Conservation (phyloP, 2,113 vertebrate genomes). For the Arenaria interpres region DNA sequence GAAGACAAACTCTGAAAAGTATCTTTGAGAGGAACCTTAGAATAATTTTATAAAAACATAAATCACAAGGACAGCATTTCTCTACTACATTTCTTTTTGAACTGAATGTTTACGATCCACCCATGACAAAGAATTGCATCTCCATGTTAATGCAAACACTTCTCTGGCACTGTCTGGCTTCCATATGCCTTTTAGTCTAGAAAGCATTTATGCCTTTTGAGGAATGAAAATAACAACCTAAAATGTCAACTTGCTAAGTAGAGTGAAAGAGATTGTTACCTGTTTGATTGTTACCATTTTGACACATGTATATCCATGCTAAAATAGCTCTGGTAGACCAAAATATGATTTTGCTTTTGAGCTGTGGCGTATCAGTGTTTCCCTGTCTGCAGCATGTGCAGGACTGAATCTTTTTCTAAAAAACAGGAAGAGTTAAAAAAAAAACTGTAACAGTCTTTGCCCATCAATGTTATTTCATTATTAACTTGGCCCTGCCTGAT, state of each 20-base stretch:
- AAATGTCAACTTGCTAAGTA: not conserved
- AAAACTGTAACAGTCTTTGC: not conserved
- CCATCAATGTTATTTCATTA: not conserved
- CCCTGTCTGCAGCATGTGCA: not conserved
- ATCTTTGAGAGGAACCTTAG: not conserved
- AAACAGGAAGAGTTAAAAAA: not conserved
- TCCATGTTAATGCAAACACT: not conserved
- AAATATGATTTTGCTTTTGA: not conserved
- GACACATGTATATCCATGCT: not conserved
- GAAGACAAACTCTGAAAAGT: not conserved
- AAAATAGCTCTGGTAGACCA: not conserved
- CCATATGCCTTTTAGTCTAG: not conserved
- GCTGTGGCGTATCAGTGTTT: not conserved
- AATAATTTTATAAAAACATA: not conserved
- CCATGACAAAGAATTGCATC: not conserved
- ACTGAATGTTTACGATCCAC: not conserved
- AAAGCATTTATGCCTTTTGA: not conserved
- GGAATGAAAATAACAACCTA: not conserved
- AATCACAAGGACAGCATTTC: not conserved
- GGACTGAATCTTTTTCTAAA: not conserved
- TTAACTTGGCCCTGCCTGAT: conserved; percentile 15
- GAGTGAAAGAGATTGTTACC: not conserved
- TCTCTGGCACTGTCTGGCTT: not conserved
- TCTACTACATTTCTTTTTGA: not conserved
- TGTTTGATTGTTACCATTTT: not conserved